Evolutionary conservation across 1,140 invertebrate species (phyloP).

Genomic region (Drosophila setifemur): DNA sequence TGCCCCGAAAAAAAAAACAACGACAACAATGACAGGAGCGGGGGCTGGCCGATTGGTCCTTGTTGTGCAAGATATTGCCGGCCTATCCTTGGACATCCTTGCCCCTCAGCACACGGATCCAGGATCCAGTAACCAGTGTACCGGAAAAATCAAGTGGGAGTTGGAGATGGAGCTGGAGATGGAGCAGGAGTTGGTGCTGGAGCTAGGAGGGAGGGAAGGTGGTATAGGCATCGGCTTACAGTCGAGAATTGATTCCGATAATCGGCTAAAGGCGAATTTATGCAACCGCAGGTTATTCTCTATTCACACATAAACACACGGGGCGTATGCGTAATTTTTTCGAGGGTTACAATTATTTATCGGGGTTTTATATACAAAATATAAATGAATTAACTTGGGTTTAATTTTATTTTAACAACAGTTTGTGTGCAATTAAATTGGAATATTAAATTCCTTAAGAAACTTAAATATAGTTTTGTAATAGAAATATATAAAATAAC

Average conservation of each 20-base stretch:
- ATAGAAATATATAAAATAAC: no score
- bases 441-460: no score
- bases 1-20: not conserved
- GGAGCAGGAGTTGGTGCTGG: not conserved
- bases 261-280: constrained; percentile 12
- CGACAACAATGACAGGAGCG: not conserved
- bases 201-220: no score
- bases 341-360: no score
- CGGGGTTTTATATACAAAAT: not conserved
- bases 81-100: constrained; percentile 7
- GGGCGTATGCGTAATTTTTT: not conserved
- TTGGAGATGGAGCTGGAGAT: constrained; percentile 6
- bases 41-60: constrained; percentile 19
- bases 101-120: no score
- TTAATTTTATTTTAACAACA: no score
- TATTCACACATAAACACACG: constrained; percentile 2
- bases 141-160: constrained; percentile 16
- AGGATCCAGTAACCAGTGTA: no score
- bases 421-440: no score
- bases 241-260: constrained; percentile 15
- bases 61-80: constrained; percentile 33
- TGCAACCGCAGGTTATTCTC: not conserved
- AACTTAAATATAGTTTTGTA: no score
- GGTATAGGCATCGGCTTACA: constrained; percentile 22
- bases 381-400: no score